Conservation (phyloP, 2,797 vertebrate genomes). For the Orestias chungarensis region DNA sequence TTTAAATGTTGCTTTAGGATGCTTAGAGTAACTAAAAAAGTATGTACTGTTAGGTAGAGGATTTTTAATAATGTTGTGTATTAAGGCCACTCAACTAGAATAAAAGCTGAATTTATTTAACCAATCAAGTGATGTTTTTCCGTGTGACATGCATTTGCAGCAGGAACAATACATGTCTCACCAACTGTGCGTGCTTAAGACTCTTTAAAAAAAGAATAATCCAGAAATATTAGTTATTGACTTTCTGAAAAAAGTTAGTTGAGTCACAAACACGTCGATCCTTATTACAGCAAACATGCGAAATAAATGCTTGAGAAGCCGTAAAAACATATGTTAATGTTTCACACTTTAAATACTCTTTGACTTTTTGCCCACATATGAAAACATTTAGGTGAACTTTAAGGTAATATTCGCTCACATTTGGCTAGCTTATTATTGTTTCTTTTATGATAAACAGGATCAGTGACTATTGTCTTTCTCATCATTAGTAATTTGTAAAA, state of each 20-base stretch:
- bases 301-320: neutral
- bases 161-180: neutral
- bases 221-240: neutral
- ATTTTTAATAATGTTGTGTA: too few relatives aligned
- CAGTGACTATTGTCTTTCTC: neutral
- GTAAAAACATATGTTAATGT: neutral
- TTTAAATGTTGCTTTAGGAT: too few relatives aligned
- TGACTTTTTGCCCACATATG: neutral
- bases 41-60: too few relatives aligned
- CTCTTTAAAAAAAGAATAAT: neutral
- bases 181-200: neutral
- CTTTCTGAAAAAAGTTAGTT: neutral
- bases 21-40: too few relatives aligned
- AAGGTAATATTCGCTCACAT: neutral
- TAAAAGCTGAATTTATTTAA: neutral
- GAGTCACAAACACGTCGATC: neutral
- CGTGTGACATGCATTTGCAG: too few relatives aligned
- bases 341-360: neutral
- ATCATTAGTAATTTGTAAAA: neutral
- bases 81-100: neutral
- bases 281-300: neutral
- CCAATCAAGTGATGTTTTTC: too few relatives aligned
- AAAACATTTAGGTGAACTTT: neutral
- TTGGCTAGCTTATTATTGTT: neutral
- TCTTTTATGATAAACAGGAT: neutral